Conservation (phyloP, 2,888 invertebrate species). For the Heteromurus nitidus region DNA sequence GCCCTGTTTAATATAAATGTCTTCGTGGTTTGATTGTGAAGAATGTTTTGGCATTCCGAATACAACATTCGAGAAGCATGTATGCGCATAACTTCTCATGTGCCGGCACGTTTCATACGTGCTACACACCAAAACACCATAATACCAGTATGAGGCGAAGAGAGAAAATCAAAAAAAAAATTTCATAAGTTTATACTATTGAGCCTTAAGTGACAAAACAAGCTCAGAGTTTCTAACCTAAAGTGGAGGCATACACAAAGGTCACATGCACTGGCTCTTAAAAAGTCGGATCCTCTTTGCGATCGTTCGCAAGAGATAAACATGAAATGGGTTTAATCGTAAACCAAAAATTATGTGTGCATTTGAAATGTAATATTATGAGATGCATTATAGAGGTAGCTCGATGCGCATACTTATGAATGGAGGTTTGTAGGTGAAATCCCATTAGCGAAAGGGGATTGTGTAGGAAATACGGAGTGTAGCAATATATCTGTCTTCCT, state of each 20-base stretch:
- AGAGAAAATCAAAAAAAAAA: constrained; percentile 16
- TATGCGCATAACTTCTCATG: neutral
- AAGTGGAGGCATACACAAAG: constrained; percentile 24
- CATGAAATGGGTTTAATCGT: too few relatives aligned
- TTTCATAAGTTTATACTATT: neutral
- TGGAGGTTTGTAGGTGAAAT: too few relatives aligned
- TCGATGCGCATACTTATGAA: too few relatives aligned
- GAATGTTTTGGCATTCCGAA: constrained; percentile 36
- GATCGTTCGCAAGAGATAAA: constrained; percentile 5
- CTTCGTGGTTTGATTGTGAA: constrained; percentile 56
- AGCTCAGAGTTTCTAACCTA: neutral
- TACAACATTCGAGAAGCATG: neutral
- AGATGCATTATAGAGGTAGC: neutral
- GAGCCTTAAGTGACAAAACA: constrained; percentile 14
- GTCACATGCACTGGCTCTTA: constrained; percentile 11
- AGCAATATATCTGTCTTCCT: neutral
- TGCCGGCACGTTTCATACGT: neutral
- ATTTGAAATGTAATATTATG: neutral
- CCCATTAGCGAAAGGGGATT: neutral
- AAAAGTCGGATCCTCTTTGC: neutral
- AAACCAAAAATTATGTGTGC: too few relatives aligned
- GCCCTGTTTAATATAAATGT: constrained; percentile 57
- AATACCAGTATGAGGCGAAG: neutral
- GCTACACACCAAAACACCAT: neutral
- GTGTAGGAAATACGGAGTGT: neutral